Evolutionary conservation across 2,888 invertebrate species (phyloP), one percentile per base, ranked within the genome.

Genomic region (Melipona beecheii): DNA sequence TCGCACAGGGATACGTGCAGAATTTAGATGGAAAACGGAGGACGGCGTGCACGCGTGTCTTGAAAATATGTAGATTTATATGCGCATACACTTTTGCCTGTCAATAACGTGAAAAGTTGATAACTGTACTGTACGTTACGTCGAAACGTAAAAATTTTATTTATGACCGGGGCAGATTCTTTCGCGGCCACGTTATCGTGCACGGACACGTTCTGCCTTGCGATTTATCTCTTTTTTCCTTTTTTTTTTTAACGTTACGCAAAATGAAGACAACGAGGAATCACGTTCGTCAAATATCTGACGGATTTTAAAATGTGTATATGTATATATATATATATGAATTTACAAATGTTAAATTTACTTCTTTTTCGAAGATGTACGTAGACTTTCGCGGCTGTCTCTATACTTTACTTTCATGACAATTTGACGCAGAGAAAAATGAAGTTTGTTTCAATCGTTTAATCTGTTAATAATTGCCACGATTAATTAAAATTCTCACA

Each of bases 21-120:
- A 56, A 50, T 56, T 2, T 50, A 54, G n/a, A 64, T 36, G 4
- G 54, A 60, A 56, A 31, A 24, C 17, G 49, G 13, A 1, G 66
- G 27, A 19, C 0, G 60, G 49, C 56, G 31, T 52, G 49, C 52
- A 75, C 62, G 21, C 54, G 31, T 54, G 24, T 19, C 19, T 24
- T 52, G 58, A 15, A 75, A 82, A 81, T 81, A 70, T 65, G 64
- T 52, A 70, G 70, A 81, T 82, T 81, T 81, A 75, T 82, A 81
- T 81, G 69, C 82, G 69, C 65, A 58, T 65, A 58, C 64, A 75
- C 69, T 70, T 75, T 64, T 70, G 31, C 64, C 43, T 65, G 75
- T 81, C 81, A 70, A 82, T 70, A 82, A 80, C 68, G 52, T 21
- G 65, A 71, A 54, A 70, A 56, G 52, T 71, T 58, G 70, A 81